Base-by-base conservation (phyloP, 2,797 vertebrate genomes). In the Phoebastria nigripes region DNA sequence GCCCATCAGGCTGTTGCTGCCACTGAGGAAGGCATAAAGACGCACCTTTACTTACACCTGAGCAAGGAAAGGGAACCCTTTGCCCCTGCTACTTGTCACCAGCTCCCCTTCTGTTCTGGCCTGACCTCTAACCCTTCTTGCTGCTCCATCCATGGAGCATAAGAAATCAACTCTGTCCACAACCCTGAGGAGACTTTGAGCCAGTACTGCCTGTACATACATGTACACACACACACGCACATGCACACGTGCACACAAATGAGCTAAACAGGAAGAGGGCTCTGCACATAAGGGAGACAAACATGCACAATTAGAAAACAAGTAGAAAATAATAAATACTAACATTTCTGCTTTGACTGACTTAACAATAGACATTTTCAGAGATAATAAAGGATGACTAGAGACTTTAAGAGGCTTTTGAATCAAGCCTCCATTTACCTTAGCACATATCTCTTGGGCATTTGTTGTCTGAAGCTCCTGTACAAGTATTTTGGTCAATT, bases 201-300 rank as follows among this genome's bases (percentile, higher is more conserved):
- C 18, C 54, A 42, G 15, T 35, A 2, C 31, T 55, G n/a, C 35
- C 28, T 21, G 39, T 46, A 39, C 52, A 19, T 15, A 54, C 9
- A 0, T 3, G 9, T 10, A 33, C n/a, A 67, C 5, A 8, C 6
- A 20, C 5, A 2, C 25, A 2, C 25, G 16, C 8, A 8, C 8
- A 20, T 6, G 9, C 17, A 29, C 1, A 3, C 4, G 4, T 7
- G 11, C n/a, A 46, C 31, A 10, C 28, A 26, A 28, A 31, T 4
- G 28, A 87, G 4, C 26, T 62, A 24, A 73, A 49, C 26, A 52
- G 9, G 12, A 52, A 3, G 20, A 29, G 17, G 24, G 12, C 6
- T 80, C 25, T 0, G 0, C 7, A 4, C 21, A 7, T 6, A n/a
- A 44, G 12, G 24, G 47, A 80, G 8, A 52, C 13, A 56, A 76